Base-by-base conservation (phyloP, 2,113 vertebrate genomes). In the Mustela nigripes region DNA sequence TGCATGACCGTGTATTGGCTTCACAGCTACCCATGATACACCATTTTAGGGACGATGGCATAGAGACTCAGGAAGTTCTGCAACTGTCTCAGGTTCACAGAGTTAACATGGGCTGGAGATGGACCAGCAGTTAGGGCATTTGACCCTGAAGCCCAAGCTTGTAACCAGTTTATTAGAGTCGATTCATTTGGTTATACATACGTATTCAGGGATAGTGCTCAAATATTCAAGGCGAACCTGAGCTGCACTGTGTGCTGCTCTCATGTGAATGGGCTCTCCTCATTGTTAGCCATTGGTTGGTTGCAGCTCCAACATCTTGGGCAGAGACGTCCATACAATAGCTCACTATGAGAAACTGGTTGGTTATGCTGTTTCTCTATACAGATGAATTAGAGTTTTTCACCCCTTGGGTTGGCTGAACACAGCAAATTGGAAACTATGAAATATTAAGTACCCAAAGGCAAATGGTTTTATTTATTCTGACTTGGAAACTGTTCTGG, bases 391-490 rank as follows among this genome's bases (percentile, higher is more conserved):
- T 83, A 81, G 63, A 83, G 19, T 11, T 62, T 42, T 80, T 74
- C n/a, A 39, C 26, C 8, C 39, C 39, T 84, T 36, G 60, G 4
- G 19, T 42, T 97, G 86, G 76, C 63, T 93, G n/a, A 50, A 84
- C 65, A 80, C 1, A 63, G 89, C 39, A 79, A 39, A 95, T 80
- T 63, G 74, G 45, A 96, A 84, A 87, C 28, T 58, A 73, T 45
- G 62, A 80, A 88, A 89, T 76, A 80, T 45, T 45, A 79, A 65
- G 65, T 71, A 71, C 60, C 42, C 79, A 69, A 96, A 95, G 56
- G 53, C n/a, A 96, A 91, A 39, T 79, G 69, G 71, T 93, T 91
- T 96, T n/a, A 86, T 88, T 94, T 97, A 69, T 92, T 80, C 63
- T 92, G 62, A 84, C 53, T 92, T 95, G 67, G 95, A 97, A 89